Evolutionary conservation across 2,888 invertebrate species (phyloP), one percentile per base, ranked within the genome.

Genomic region (Lottia scabra): DNA sequence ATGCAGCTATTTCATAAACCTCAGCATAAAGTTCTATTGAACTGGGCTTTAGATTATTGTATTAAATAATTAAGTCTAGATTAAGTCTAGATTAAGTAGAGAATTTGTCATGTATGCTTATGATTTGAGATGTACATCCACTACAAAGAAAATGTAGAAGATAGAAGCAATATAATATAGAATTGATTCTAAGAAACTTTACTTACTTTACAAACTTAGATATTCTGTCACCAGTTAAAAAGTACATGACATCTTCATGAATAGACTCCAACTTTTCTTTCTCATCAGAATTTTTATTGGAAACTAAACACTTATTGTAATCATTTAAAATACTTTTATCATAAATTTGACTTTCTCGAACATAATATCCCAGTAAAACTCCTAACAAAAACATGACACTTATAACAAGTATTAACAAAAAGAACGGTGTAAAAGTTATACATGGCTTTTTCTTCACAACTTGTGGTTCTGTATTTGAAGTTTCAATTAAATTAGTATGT

Each of bases 201-300:
- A 74, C 75, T 77, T 78, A 84, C 84, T 79, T 77, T 63, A 77
- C 73, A 68, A 80, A 78, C 27, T 74, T 70, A 15, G 63, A 71
- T 26, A 83, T 77, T 27, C 71, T 79, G 30, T 81, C 79, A 27
- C 77, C 77, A 1, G 81, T 76, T 69, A 85, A 77, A 44, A 73
- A 77, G 74, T 83, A 82, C 74, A 83, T 79, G 48, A 84, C 74
- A 68, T 82, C 79, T 65, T 85, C 82, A 67, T 85, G 85, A 3
- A 81, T 74, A 3, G 75, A 67, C 38, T 77, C 77, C 16, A 83
- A 68, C 30, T 69, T 77, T 27, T 77, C 73, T 19, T 68, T 65
- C 46, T 80, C 74, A 27, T 81, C 72, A 10, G 78, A 77, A 70
- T 80, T 78, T 27, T 75, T 74, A n/a, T 80, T 70, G 46, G 64